phyloP scores from a whole-genome alignment of 2,797 vertebrate species.

The Meda fulgida region DNA sequence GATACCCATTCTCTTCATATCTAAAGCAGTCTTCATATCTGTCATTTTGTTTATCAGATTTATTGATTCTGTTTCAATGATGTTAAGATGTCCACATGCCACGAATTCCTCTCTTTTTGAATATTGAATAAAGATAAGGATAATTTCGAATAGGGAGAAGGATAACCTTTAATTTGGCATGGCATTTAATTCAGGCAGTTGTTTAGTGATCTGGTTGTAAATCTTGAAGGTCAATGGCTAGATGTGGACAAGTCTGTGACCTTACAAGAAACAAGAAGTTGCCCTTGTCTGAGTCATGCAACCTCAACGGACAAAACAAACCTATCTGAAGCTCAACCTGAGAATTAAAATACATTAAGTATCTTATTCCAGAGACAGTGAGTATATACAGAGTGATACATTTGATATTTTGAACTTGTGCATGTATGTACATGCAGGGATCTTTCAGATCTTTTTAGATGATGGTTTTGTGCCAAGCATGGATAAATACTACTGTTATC shows the following conservation, averaged over 20 bases:
- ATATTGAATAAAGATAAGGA: background rate
- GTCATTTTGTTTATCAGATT: background rate
- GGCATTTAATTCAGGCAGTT: background rate
- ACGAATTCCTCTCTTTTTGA: background rate
- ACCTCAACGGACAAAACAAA: background rate
- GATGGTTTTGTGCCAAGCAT: too few species aligned
- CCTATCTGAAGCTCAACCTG: background rate
- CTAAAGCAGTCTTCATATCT: background rate
- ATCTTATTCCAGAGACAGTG: background rate
- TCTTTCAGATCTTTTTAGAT: too few species aligned
- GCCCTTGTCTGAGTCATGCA: background rate
- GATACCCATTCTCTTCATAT: background rate
- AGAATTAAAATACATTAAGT: background rate
- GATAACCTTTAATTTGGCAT: background rate
- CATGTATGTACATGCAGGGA: too few species aligned
- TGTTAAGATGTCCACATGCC: background rate
- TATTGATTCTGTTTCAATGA: background rate
- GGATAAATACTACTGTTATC: too few species aligned
- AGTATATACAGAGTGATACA: background rate
- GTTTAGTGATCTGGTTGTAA: conserved; percentile 1
- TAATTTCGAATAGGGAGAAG: background rate
- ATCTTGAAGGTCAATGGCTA: background rate
- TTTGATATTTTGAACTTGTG: background rate
- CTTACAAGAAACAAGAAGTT: background rate
- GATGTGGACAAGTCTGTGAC: background rate